These are phyloP conservation scores for Xylophagus ater DNA, from an alignment of 2,888 invertebrate species.

Conservation along the genomic window DNA sequence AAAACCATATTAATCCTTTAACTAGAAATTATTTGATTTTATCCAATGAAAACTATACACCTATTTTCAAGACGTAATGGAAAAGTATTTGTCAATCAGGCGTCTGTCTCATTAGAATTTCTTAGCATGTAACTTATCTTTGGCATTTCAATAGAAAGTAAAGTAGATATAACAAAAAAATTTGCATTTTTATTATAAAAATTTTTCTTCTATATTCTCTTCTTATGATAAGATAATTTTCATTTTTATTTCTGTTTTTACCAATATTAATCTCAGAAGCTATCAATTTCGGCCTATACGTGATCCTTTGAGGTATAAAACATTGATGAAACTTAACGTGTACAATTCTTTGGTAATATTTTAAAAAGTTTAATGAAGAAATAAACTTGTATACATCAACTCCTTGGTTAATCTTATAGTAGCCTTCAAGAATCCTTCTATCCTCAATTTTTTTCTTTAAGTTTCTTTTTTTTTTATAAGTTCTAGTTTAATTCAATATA, in stretches of 20 bases:
- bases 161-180: too few species aligned
- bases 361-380: not conserved
- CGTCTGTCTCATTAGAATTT: too few species aligned
- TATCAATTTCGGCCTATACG: not conserved
- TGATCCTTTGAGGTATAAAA: not conserved
- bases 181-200: constrained; percentile 2
- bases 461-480: too few species aligned
- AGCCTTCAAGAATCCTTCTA: too few species aligned
- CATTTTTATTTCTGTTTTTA: not conserved
- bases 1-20: too few species aligned
- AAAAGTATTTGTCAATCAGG: too few species aligned
- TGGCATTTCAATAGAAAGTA: not conserved
- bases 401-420: too few species aligned
- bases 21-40: too few species aligned
- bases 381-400: not conserved
- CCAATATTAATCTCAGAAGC: not conserved
- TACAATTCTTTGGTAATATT: not conserved
- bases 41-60: too few species aligned
- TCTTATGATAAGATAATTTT: not conserved
- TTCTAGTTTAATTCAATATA: too few species aligned
- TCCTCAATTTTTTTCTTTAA: too few species aligned
- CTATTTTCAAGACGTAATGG: too few species aligned
- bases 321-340: not conserved
- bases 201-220: not conserved
- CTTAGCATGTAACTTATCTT: not conserved